Evolutionary conservation across 2,797 vertebrate species (phyloP), one percentile per base, ranked within the genome.

Genomic region (Micrastur ruficollis): DNA sequence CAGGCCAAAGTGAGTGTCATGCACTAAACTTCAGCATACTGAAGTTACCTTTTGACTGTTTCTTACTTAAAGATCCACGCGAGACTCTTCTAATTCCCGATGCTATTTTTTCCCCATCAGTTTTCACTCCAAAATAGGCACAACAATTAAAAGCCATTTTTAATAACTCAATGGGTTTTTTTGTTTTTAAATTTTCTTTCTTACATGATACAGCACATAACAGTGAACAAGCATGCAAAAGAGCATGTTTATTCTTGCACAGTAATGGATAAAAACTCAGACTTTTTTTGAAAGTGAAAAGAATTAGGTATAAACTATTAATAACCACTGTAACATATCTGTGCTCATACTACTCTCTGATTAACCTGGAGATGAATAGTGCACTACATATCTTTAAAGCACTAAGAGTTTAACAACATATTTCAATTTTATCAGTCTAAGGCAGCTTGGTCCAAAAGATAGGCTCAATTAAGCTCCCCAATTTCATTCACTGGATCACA

Each of bases 391-490:
- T 29, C 82, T 79, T 53, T 53, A 52, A 61, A 86, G 66, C 50
- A 36, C 22, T n/a, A 44, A 38, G 21, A 89, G 26, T 72, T 94
- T 73, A 89, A 86, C 25, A 90, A 26, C 8, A 56, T 0, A 0
- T 52, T 84, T 70, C 27, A 49, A 14, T 72, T 91, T 82, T 82
- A 92, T 85, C 47, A 91, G 68, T 32, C 38, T 81, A 90, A 63
- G n/a, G 83, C 20, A 89, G 46, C 29, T 82, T 84, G 44, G 47
- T 79, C 52, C 32, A 71, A 89, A 89, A 71, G 70, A 40, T 7
- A 86, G 59, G 91, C n/a, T n/a, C 22, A 83, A 73, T 67, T 88
- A 75, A 71, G 32, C 21, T 74, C 18, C 53, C 15, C 44, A 68
- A 1, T 52, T 81, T 72, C 65, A 91, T 34, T 72, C 70, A 88